Evolutionary conservation across 1,140 invertebrate genomes (phyloP), one percentile per base, ranked within the genome.

Genomic region (Drosophila lini): DNA sequence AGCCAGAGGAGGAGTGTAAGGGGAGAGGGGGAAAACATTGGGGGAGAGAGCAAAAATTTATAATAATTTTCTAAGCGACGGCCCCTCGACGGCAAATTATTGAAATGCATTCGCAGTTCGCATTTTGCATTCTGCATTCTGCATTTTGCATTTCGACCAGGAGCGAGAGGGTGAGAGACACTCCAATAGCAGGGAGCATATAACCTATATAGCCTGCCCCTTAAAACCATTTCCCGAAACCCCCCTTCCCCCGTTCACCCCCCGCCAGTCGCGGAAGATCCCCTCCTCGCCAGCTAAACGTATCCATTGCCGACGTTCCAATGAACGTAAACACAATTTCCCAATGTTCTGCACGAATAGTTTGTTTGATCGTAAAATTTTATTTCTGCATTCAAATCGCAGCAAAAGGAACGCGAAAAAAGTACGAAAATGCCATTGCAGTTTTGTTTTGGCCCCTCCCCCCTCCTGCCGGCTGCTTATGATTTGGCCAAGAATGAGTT

Each of bases 321-420:
- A 63, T 74, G 61, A 82, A 82, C 68, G 80, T 83, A 86, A 86
- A 86, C 76, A 88, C 80, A 86, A 86, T 86, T 86, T 86, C 74
- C 83, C 83, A 78, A 86, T 86, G 83, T 86, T 86, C 83, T 86
- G 83, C 83, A 86, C 83, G 83, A 86, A 86, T 83, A 89, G 83
- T 86, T 86, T 86, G 83, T 86, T 86, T 86, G 83, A 88, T 86
- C 83, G 77, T 86, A 86, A 86, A 86, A 86, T 86, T 86, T 89
- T 88, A 86, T 89, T 83, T 88, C 85, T 79, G 83, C 82, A 86
- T 86, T 86, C 82, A 79, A 85, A 85, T 81, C 82, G 82, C 69
- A 63, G 64, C 53, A 67, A 79, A 78, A 48, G 36, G 40, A 47
- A 47, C 15, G 25, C 22, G 15, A 56, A 68, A 71, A 48, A 50